Evolutionary conservation across 2,888 invertebrate genomes (phyloP), one percentile per base, ranked within the genome.

Genomic region (Tetragonula carbonaria): DNA sequence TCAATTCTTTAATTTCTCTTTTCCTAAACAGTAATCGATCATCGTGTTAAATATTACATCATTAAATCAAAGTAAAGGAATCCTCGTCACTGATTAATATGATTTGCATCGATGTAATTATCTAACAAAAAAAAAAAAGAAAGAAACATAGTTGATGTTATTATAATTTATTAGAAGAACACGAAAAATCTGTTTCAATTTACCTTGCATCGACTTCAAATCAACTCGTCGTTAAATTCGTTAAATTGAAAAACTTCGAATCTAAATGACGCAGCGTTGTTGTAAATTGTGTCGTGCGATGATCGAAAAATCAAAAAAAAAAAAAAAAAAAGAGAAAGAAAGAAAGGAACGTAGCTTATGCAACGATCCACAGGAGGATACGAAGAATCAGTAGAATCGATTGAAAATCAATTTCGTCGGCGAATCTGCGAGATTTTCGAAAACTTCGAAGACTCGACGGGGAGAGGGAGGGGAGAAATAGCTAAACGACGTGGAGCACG

Each of bases 371-470:
- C 28, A 28, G n/a, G 57, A 23, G 14, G 5, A 14, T 1, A 23
- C 38, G 45, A 68, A 18, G 28, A 68, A 51, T 53, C 33, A 21
- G 21, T 14, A 18, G n/a, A 28, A 55, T 66, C 65, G 50, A 65
- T 66, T 57, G 45, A n/a, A 55, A 55, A 72, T 78, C 62, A 66
- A 66, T 78, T 65, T 45, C 23, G 16, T 16, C 5, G 53, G 14
- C 21, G 28, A 23, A 18, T 11, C 50, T n/a, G 21, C 13, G 2
- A 18, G 57, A 38, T 76, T 65, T 28, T n/a, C 55, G 51, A 59
- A 67, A 55, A 73, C 62, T 62, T 63, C 23, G 28, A 28, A 14
- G 18, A 8, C n/a, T 66, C 59, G 6, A 80, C 53, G 28, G 21
- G 23, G 50, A 16, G 4, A 33, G 50, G 21, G 4, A 33, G 14